Base-by-base conservation (phyloP, 2,888 invertebrate species). In the Drosophila glabriapex region DNA sequence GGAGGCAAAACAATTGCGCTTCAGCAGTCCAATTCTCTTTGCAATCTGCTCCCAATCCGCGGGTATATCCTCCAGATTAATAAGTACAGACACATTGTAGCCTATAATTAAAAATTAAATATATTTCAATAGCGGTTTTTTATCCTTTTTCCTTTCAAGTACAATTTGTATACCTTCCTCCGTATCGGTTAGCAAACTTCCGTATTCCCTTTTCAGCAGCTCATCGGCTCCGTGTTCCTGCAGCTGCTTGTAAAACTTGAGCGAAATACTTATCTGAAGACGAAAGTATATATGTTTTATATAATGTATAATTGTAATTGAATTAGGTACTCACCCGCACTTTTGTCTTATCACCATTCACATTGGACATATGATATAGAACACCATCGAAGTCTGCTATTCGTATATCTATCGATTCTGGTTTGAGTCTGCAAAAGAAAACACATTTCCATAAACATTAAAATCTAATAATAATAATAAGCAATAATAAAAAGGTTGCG, bases 351-450 rank as follows among this genome's bases (percentile, higher is more conserved):
- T 99, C 99, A 91, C 97, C 97, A 94, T 98, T 97, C 91, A 98
- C 95, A 95, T 99, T 99, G 78, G 99, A 99, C 94, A 99, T 97
- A 94, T 99, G 99, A 95, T 98, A 99, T 85, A 99, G 94, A 78
- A 98, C 99, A 90, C 99, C 99, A 95, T 99, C 99, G 94, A 99
- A 99, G 95, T 99, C 99, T 89, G 98, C 98, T 93, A 98, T 96
- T 84, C 95, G 96, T 91, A 99, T 97, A 95, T 99, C 98, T 93
- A 98, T 98, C 89, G 97, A 97, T 94, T 99, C 99, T 82, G 97
- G 97, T 95, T 99, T 99, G 93, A 97, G 84, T 56, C 93, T 93
- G 74, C 12, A 91, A 85, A 49, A 35, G 22, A 31, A 70, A 73
- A 25, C n/a, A 14, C 12, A 52, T 9, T 46, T 46, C 2, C 1